These are phyloP conservation scores for Catharus bicknelli DNA, from an alignment of 2,113 vertebrate species.

Conservation along the genomic window DNA sequence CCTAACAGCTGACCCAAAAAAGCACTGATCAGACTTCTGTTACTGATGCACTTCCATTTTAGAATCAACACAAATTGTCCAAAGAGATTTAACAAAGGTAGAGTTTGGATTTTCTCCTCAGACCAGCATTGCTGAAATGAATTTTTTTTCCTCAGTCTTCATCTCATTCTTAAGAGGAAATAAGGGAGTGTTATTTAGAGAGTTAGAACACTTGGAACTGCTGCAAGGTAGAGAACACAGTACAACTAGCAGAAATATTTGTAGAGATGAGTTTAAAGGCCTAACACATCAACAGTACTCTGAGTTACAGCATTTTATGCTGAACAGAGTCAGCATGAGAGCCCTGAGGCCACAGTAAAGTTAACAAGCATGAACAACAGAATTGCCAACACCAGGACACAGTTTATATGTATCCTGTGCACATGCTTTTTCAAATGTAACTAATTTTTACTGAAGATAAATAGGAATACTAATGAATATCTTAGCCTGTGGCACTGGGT, in stretches of 20 bases:
- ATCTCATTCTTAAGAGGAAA: background rate
- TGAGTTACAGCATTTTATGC: background rate
- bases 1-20: accelerated
- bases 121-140: background rate
- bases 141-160: background rate
- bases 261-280: background rate
- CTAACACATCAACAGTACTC: background rate
- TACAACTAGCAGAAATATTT: background rate
- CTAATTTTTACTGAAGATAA: slow-evolving; percentile 11
- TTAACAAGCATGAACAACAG: slow-evolving; percentile 20
- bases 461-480: slow-evolving; percentile 8
- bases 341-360: slow-evolving; percentile 22
- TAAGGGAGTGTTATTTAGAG: accelerated
- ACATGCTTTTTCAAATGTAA: slow-evolving; percentile 33
- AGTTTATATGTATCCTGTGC: slow-evolving; percentile 1
- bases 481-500: background rate
- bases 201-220: background rate
- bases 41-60: background rate
- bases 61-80: background rate
- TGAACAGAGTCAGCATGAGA: background rate
- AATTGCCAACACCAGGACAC: slow-evolving; percentile 14
- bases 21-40: background rate
- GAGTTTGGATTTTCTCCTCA: background rate
- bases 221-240: background rate
- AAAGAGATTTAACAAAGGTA: background rate